Base-by-base conservation (phyloP, 2,797 vertebrate species). In the Myotis vivesi region DNA sequence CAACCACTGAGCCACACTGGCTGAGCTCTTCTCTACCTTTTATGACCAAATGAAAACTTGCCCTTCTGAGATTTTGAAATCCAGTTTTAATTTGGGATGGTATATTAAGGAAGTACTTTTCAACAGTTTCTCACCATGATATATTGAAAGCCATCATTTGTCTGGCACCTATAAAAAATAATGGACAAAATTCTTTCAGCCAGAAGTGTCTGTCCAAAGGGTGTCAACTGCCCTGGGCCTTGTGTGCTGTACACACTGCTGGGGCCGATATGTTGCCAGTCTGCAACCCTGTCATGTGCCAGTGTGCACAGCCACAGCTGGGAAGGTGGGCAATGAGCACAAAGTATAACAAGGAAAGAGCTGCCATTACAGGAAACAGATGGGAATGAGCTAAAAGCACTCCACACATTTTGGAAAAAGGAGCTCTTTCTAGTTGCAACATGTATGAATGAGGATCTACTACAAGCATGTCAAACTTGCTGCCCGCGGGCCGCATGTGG, bases 11-110 rank as follows among this genome's bases (percentile, higher is more conserved):
- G 19, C 57, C 5, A 59, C 25, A 59, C 11, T 59, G 57, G 25
- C 57, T 28, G 25, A 11, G 57, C 25, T 59, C 57, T 28, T 59
- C 25, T 59, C 51, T 38, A 12, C 17, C 8, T 80, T 80, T 76
- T 57, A 30, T 22, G 55, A 87, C 7, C 46, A 66, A 33, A n/a
- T 25, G 38, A 38, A 72, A 69, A 33, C 10, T 6, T 55, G 38
- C 8, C 22, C 28, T 16, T 73, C 36, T 82, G 80, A 86, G 59
- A 76, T 76, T 64, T 36, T 88, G 23, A 91, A 80, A 75, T 75
- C 30, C 62, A 46, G 11, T 59, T 66, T 73, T n/a, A 19, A 68
- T 44, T 22, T 81, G 9, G 30, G 72, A 28, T 53, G 41, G 59
- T 15, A 36, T 30, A 46, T 11, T 38, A 77, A 81, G 22, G 38